Base-by-base conservation (phyloP, 1,140 invertebrate genomes). In the Eupeodes corollae region DNA sequence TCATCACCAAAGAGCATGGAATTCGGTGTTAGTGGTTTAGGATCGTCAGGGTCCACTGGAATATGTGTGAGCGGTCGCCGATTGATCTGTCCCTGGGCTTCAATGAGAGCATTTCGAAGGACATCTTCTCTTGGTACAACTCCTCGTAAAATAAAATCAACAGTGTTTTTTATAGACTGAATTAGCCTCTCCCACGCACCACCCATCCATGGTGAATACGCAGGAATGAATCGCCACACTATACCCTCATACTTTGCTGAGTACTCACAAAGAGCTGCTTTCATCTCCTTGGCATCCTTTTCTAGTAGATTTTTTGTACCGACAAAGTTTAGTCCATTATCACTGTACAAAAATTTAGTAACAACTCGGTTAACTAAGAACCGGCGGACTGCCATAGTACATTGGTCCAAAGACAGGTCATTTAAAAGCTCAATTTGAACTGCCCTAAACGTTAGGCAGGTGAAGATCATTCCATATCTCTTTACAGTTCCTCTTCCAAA, bases 381-480 rank as follows among this genome's bases (percentile, higher is more conserved):
- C 1, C 59, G 14, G 39, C 56, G n/a, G 2, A 61, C n/a, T n/a
- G n/a, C n/a, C n/a, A n/a, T n/a, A n/a, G n/a, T n/a, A n/a, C n/a
- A n/a, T n/a, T n/a, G n/a, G n/a, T n/a, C n/a, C n/a, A n/a, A n/a
- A n/a, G n/a, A n/a, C n/a, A n/a, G n/a, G n/a, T n/a, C n/a, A n/a
- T 12, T 0, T 58, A 56, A 50, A 59, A 57, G 3, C 54, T 21
- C 1, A 51, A 46, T 0, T 50, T 47, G n/a, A n/a, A n/a, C n/a
- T n/a, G n/a, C n/a, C n/a, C n/a, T n/a, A n/a, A n/a, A n/a, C n/a
- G n/a, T n/a, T 19, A 61, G 6, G 34, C 55, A 63, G 0, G 55
- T 57, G 37, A 67, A 67, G 9, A 75, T 14, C 13, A 55, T 55
- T 8, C 64, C 53, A 42, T 61, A 70, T 1, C 56, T 41, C 44